Conservation (phyloP, 2,113 vertebrate genomes). For the Trochalopteron elliotii region DNA sequence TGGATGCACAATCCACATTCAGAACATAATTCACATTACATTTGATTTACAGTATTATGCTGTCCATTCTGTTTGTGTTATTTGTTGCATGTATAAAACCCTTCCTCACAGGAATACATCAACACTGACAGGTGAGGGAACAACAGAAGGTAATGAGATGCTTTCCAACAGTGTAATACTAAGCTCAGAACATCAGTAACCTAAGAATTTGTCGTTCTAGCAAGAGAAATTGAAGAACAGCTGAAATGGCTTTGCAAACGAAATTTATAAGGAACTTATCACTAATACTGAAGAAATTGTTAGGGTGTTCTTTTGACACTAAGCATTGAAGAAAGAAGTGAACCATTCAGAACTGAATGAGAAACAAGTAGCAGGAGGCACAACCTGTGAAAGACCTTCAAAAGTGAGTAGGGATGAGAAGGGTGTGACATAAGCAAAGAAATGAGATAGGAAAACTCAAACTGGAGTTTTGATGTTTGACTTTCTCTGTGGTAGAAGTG, state of each 20-base stretch:
- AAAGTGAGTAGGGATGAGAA: neutral
- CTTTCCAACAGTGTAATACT: neutral
- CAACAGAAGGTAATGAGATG: neutral
- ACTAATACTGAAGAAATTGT: neutral
- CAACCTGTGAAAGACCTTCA: neutral
- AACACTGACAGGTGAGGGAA: neutral
- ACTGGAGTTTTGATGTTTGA: accelerated
- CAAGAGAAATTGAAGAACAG: neutral
- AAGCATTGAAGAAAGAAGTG: neutral
- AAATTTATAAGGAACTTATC: neutral
- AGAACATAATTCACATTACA: neutral
- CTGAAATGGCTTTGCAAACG: neutral
- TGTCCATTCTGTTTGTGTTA: neutral
- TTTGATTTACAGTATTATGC: neutral
- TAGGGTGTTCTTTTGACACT: neutral
- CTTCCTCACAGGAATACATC: neutral
- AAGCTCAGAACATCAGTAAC: neutral
- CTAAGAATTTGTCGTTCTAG: neutral
- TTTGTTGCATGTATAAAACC: neutral
- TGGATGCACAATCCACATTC: neutral
- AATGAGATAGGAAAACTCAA: neutral
- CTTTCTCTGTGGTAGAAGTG: neutral
- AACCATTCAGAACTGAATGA: neutral
- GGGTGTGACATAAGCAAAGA: neutral
- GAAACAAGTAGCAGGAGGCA: neutral